Conservation (phyloP, 2,113 vertebrate species). For the Oryzias melastigma region DNA sequence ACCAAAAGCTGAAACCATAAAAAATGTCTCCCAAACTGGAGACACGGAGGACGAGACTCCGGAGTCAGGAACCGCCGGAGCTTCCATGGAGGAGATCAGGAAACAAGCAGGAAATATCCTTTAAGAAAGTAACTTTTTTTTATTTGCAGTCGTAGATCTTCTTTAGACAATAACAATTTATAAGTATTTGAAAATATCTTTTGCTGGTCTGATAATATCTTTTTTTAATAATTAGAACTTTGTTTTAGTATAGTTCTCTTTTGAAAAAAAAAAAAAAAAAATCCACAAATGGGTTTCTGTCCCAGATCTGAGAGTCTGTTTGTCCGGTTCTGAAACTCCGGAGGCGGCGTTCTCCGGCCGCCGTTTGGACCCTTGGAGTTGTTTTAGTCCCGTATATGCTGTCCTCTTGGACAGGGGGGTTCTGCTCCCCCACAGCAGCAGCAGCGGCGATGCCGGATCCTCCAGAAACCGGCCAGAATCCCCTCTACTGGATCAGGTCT, state of each 20-base stretch:
- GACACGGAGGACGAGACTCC: too few relatives aligned
- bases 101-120: not conserved
- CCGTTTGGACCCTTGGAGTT: slow-evolving; percentile 40
- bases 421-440: not conserved
- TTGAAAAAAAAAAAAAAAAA: slow-evolving; percentile 19
- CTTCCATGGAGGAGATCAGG: too few relatives aligned
- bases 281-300: slow-evolving; percentile 70
- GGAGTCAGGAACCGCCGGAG: too few relatives aligned
- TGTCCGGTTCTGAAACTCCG: slow-evolving; percentile 8
- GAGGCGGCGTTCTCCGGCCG: slow-evolving; percentile 14
- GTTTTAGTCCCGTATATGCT: too few relatives aligned
- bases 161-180: slow-evolving; percentile 69
- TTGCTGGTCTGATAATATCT: slow-evolving; percentile 73
- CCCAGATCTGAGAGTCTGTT: slow-evolving; percentile 54
- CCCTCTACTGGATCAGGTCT: slow-evolving; percentile 17
- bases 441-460: slow-evolving; percentile 48
- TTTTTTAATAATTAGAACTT: slow-evolving; percentile 67
- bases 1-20: too few relatives aligned
- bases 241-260: slow-evolving; percentile 73
- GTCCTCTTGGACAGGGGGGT: too few relatives aligned
- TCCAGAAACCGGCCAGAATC: slow-evolving; percentile 5
- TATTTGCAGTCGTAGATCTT: slow-evolving; percentile 64
- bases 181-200: slow-evolving; percentile 80
- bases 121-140: slow-evolving; percentile 72
- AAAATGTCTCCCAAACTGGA: too few relatives aligned